Conservation (phyloP, 2,888 invertebrate species). For the Cerceris ruficornis region DNA sequence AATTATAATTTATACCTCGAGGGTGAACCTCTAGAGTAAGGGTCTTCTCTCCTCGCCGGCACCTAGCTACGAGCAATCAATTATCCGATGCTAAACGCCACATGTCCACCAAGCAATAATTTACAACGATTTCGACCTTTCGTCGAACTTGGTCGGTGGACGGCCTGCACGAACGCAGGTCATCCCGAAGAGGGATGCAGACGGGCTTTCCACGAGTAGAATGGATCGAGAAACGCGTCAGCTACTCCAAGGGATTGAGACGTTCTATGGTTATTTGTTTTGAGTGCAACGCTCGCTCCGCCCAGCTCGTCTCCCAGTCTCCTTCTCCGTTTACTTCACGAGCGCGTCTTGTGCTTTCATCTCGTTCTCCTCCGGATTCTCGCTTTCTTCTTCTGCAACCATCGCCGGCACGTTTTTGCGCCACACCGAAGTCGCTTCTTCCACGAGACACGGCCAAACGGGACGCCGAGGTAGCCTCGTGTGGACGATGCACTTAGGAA, state of each 20-base stretch:
- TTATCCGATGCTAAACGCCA: slow-evolving; percentile 75
- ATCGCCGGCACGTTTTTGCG: slow-evolving; percentile 44
- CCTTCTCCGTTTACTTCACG: slow-evolving; percentile 29
- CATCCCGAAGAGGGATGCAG: slow-evolving; percentile 11
- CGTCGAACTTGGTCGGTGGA: slow-evolving; percentile 33
- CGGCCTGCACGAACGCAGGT: slow-evolving; percentile 8
- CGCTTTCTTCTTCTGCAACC: slow-evolving; percentile 37
- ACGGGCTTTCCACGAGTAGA: slow-evolving; percentile 26
- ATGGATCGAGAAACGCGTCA: slow-evolving; percentile 50
- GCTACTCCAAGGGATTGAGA: slow-evolving; percentile 68
- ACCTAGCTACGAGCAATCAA: slow-evolving; percentile 72
- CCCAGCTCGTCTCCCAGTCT: slow-evolving; percentile 72
- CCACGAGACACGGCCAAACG: slow-evolving; percentile 26
- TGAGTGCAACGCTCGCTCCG: slow-evolving; percentile 74
- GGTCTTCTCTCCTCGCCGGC: slow-evolving; percentile 53
- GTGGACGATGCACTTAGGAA: slow-evolving; percentile 48
- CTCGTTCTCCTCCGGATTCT: slow-evolving; percentile 14
- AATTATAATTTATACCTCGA: slow-evolving; percentile 79
- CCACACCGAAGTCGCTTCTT: background rate
- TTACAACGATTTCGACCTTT: slow-evolving; percentile 72
- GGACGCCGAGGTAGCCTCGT: slow-evolving; percentile 13
- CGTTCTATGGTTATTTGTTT: slow-evolving; percentile 79
- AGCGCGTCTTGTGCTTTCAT: slow-evolving; percentile 30
- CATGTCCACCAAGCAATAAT: slow-evolving; percentile 72
- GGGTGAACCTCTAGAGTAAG: slow-evolving; percentile 35